phyloP scores from a whole-genome alignment of 2,113 vertebrate species.

The Anhinga anhinga region DNA sequence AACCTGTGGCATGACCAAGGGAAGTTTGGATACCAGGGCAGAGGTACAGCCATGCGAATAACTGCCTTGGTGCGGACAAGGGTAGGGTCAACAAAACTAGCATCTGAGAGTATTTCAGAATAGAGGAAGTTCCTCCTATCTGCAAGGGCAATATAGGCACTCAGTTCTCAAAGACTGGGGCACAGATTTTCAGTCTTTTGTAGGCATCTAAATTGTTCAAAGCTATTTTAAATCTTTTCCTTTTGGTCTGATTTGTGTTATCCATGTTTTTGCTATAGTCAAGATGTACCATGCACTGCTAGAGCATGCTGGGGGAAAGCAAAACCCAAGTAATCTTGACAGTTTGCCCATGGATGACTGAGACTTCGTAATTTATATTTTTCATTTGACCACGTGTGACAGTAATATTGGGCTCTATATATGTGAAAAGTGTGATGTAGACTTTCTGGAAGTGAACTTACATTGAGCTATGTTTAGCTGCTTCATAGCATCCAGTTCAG shows the following conservation, averaged over 20 bases:
- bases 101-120: not conserved
- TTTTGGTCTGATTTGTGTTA: not conserved
- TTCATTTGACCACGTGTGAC: not conserved
- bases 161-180: not conserved
- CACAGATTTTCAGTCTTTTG: not conserved
- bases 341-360: not conserved
- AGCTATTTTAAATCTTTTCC: not conserved
- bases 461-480: not conserved
- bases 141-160: not conserved
- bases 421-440: not conserved
- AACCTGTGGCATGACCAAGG: not conserved
- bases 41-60: not conserved
- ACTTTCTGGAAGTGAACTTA: not conserved
- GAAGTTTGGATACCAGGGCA: not conserved
- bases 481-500: not conserved
- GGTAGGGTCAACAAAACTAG: not conserved
- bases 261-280: not conserved
- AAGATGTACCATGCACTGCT: not conserved
- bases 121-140: not conserved
- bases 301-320: not conserved
- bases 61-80: fast-evolving
- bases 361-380: not conserved
- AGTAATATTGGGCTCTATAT: not conserved
- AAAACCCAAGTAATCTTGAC: not conserved
- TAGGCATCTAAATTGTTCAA: not conserved